phyloP scores from a whole-genome alignment of 2,888 invertebrate species.

The Nematopogon swammerdamellus region DNA sequence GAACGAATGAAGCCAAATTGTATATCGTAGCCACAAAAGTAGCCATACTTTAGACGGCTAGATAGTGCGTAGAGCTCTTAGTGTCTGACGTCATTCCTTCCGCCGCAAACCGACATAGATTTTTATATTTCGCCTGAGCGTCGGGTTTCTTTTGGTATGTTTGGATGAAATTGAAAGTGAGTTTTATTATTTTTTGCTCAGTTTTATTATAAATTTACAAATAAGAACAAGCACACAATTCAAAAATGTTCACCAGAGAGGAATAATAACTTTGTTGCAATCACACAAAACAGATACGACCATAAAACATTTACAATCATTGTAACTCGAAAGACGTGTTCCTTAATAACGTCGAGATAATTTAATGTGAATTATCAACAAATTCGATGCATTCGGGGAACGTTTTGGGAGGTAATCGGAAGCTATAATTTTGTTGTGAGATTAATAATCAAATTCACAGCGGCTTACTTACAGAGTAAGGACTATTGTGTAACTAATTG shows the following conservation, averaged over 20 bases:
- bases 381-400: background rate
- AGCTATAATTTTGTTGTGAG: background rate
- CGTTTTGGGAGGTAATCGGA: background rate
- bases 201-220: constrained; percentile 44
- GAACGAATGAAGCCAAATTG: background rate
- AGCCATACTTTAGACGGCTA: too few relatives aligned
- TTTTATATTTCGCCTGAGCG: too few relatives aligned
- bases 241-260: too few relatives aligned
- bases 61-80: too few relatives aligned
- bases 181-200: constrained; percentile 8
- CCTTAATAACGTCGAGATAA: background rate
- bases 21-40: too few relatives aligned
- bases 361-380: background rate
- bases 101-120: too few relatives aligned
- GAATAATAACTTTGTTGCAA: background rate
- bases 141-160: too few relatives aligned
- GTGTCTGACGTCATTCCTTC: too few relatives aligned
- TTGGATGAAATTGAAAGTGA: background rate
- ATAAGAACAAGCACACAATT: constrained; percentile 4
- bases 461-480: background rate
- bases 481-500: background rate
- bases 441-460: background rate
- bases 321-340: background rate
- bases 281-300: background rate
- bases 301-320: background rate